Conservation (phyloP, 2,888 invertebrate genomes). For the Pseudococcus viburni region DNA sequence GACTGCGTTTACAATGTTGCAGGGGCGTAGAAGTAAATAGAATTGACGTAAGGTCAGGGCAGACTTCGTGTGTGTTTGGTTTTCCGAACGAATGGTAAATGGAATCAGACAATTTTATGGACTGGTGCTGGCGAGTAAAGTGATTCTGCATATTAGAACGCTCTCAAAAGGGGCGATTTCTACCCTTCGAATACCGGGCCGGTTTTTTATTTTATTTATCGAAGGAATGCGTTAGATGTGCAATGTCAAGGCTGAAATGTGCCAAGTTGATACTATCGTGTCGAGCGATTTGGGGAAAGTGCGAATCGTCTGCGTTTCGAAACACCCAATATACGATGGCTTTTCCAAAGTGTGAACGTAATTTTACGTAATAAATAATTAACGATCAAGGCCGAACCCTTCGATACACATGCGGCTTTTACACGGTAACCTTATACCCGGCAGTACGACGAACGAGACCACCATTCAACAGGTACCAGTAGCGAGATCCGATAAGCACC, state of each 20-base stretch:
- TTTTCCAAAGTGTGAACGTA: neutral
- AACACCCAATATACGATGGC: neutral
- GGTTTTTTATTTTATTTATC: neutral
- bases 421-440: neutral
- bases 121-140: neutral
- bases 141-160: neutral
- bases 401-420: neutral
- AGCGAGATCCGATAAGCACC: conserved; percentile 16
- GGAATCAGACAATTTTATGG: neutral
- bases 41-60: neutral
- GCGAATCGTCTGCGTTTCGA: neutral
- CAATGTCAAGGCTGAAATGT: neutral
- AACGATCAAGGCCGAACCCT: neutral
- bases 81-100: neutral
- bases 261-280: neutral
- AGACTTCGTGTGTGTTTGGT: neutral
- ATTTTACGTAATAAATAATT: conserved; percentile 1
- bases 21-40: neutral
- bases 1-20: neutral
- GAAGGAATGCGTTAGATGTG: neutral
- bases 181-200: neutral
- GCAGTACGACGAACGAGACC: neutral
- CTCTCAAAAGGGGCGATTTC: neutral
- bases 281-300: neutral
- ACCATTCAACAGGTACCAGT: neutral